These are phyloP conservation scores for Tokudaia tokunoshimensis DNA, from an alignment of 2,797 vertebrate genomes.

Conservation along the genomic window DNA sequence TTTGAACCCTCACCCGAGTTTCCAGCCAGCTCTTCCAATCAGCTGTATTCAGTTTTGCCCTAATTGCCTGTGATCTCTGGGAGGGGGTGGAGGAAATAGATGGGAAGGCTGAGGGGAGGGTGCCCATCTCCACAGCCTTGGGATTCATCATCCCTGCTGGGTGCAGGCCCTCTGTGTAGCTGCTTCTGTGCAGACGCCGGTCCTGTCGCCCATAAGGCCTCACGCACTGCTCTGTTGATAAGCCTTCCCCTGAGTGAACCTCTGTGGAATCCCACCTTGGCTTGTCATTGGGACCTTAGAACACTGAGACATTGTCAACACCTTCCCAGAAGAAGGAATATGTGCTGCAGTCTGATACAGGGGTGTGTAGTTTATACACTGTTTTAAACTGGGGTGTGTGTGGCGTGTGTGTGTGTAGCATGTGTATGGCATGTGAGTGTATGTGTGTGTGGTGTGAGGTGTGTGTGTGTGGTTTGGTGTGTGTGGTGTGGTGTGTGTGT, in stretches of 20 bases:
- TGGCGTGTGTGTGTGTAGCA: neutral
- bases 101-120: neutral
- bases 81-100: neutral
- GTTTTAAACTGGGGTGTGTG: neutral
- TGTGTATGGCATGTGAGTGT: neutral
- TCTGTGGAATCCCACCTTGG: neutral
- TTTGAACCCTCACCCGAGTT: neutral
- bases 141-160: neutral
- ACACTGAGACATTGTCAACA: neutral
- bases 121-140: neutral
- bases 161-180: neutral
- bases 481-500: neutral
- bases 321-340: neutral
- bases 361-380: neutral
- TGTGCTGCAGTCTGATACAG: neutral
- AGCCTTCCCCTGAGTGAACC: neutral
- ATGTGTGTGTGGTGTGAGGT: neutral
- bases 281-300: neutral
- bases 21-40: neutral
- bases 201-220: neutral
- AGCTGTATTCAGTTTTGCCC: neutral
- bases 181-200: neutral
- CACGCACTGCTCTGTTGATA: neutral
- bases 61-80: neutral
- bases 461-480: neutral